phyloP scores from a whole-genome alignment of 2,797 vertebrate genomes.

The Varecia variegata region DNA sequence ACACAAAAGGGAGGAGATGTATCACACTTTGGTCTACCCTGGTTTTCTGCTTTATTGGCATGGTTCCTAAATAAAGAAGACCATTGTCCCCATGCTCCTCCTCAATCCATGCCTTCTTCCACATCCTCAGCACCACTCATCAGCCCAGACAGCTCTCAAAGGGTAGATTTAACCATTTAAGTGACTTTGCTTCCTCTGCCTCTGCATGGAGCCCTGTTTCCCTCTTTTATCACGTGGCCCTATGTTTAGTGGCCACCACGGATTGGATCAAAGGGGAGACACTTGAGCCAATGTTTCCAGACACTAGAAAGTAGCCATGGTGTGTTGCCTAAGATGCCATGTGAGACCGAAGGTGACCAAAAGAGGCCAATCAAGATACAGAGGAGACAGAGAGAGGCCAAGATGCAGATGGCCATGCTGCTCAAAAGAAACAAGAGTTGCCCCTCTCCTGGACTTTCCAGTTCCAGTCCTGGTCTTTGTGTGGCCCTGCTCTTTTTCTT shows the following conservation, averaged over 20 bases:
- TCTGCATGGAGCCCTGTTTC: neutral
- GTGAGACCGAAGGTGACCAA: neutral
- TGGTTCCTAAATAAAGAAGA: conserved; percentile 15
- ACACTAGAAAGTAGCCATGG: neutral
- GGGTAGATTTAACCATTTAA: neutral
- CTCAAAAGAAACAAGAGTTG: neutral
- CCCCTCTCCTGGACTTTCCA: neutral
- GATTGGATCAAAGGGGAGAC: neutral
- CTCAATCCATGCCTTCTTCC: neutral
- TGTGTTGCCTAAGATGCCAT: neutral
- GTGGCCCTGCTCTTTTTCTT: neutral
- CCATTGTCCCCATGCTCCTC: neutral
- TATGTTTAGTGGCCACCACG: neutral
- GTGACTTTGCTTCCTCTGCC: neutral
- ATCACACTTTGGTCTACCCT: conserved; percentile 16
- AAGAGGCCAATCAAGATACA: neutral
- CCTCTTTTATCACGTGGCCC: neutral
- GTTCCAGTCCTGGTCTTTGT: neutral
- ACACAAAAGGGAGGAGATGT: conserved; percentile 32
- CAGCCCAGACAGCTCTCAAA: neutral
- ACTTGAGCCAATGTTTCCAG: neutral
- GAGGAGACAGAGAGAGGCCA: neutral
- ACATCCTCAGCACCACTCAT: neutral
- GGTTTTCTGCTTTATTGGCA: neutral
- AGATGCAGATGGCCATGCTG: neutral